Base-by-base conservation (phyloP, 2,888 invertebrate genomes). In the Heliconius aoede region DNA sequence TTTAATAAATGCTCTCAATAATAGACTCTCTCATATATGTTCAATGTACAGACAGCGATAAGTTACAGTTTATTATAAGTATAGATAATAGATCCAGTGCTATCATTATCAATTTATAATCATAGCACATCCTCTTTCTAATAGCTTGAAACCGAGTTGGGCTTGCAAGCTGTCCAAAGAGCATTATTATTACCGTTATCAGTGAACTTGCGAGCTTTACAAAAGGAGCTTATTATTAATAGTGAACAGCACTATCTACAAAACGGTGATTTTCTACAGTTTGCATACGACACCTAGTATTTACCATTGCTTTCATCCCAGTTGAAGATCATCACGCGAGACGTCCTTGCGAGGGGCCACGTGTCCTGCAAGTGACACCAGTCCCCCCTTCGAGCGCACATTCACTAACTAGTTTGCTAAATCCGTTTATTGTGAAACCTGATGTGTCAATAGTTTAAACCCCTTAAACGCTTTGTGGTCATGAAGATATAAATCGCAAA, bases 401-500 rank as follows among this genome's bases (percentile, higher is more conserved):
- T 58, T 69, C 69, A 67, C 36, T 51, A 77, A 77, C 73, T 64
- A 64, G 69, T 69, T 69, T 55, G 64, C 40, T 71, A 40, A 75
- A 71, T 62, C 51, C 75, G 71, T 75, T 75, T 75, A 76, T 78
- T 46, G 64, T 46, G 65, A 71, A 80, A 78, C 78, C 77, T 74
- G 83, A 81, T 81, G 55, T 71, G 51, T 80, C 76, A 67, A 78
- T 78, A 77, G 79, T 79, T 65, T 79, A 76, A 78, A 74, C 77
- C 78, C 79, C 78, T 79, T 77, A 74, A 72, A 79, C 78, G 74
- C 80, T 78, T 79, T 81, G 81, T 80, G 81, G 81, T 79, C 75
- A 81, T 81, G 80, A 80, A 81, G 81, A 80, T 80, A 80, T 81
- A 81, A 81, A 81, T 80, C 80, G 80, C 78, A 73, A 77, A 72